Base-by-base conservation (phyloP, 2,888 invertebrate genomes). In the Anthrax anthrax region DNA sequence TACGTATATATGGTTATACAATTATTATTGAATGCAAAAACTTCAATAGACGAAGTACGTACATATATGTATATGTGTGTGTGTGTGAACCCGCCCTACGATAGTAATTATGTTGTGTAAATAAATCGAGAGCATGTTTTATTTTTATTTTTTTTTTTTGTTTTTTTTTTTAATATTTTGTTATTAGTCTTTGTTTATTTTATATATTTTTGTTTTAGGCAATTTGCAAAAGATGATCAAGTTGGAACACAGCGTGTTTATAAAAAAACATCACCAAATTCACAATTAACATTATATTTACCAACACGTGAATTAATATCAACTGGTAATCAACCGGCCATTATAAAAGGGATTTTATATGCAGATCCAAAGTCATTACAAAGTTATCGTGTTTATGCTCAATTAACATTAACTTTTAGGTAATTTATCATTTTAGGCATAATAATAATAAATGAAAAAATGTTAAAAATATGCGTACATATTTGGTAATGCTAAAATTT, bases 401-500 rank as follows among this genome's bases (percentile, higher is more conserved):
- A 87, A 67, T 77, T 88, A 54, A 84, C 94, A 4, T 74, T 96
- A 50, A 96, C 95, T 16, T 96, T 97, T 70, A 83, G 96, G 81
- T 81, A 61, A n/a, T n/a, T n/a, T n/a, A n/a, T n/a, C n/a, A n/a
- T n/a, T n/a, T n/a, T n/a, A n/a, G n/a, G n/a, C n/a, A n/a, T n/a
- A n/a, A n/a, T n/a, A n/a, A n/a, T n/a, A n/a, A n/a, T n/a, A n/a
- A 71, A 70, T 58, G 18, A 16, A 39, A 18, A 12, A 39, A 14
- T 37, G 8, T 2, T 37, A 37, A 37, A 5, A 18, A 39, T 39
- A n/a, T n/a, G n/a, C n/a, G n/a, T n/a, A n/a, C n/a, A n/a, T n/a
- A n/a, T n/a, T n/a, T n/a, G n/a, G 14, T 2, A 34, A 34, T 34
- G 10, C 10, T 13, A 13, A 13, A 13, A 13, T 34, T 10, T 4